These are phyloP conservation scores for Enoplosus armatus DNA, from an alignment of 2,797 vertebrate species.

Conservation along the genomic window DNA sequence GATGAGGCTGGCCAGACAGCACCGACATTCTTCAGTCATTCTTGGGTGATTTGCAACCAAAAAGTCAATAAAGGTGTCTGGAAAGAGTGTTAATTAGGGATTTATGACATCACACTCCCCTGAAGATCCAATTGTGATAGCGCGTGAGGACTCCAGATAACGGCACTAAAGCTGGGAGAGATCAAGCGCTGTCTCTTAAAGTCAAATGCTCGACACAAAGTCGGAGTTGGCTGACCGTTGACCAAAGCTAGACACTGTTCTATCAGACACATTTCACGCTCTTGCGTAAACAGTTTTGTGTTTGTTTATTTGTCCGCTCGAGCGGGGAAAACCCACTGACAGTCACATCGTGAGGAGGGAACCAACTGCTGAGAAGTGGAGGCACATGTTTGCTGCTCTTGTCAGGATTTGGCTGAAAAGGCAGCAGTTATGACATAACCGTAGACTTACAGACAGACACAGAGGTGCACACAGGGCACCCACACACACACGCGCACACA, in stretches of 20 bases:
- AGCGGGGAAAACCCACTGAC: conserved; percentile 7
- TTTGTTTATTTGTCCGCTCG: conserved; percentile 15
- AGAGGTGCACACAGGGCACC: conserved; percentile 1
- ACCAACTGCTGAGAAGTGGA: conserved; percentile 23
- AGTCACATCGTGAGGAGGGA: conserved; percentile 22
- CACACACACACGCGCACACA: conserved; percentile 15
- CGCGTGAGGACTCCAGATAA: conserved; percentile 50
- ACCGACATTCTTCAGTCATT: conserved; percentile 52
- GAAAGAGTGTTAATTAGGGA: conserved; percentile 72
- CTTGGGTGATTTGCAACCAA: conserved; percentile 68
- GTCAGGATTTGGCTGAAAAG: conserved; percentile 50
- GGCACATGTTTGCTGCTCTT: conserved; percentile 46
- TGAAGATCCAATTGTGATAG: conserved; percentile 47
- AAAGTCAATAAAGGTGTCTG: conserved; percentile 76
- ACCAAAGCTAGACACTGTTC: conserved; percentile 14
- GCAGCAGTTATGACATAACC: conserved; percentile 34
- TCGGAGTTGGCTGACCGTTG: conserved; percentile 17
- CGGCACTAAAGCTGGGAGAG: conserved; percentile 22
- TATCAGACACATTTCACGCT: not conserved
- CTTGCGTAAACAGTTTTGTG: conserved; percentile 4
- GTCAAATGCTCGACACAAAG: conserved; percentile 42
- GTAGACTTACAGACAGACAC: conserved; percentile 25
- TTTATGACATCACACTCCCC: conserved; percentile 59
- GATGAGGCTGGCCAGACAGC: conserved; percentile 56
- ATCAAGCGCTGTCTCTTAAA: conserved; percentile 46